Base-by-base conservation (phyloP, 2,888 invertebrate genomes). In the Euplexia lucipara region DNA sequence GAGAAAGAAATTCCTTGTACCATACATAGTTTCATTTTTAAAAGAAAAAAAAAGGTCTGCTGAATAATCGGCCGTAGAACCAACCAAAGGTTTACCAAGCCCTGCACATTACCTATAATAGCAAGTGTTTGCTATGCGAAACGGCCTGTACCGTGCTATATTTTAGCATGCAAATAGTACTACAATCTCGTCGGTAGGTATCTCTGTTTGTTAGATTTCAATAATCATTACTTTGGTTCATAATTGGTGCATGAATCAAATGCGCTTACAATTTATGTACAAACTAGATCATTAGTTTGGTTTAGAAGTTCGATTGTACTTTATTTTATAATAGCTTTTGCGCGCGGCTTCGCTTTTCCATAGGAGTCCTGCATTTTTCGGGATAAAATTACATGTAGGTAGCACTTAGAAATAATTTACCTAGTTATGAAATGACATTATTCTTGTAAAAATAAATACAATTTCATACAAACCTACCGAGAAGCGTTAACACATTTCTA, bases 131-230 rank as follows among this genome's bases (percentile, higher is more conserved):
- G 63, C 59, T 45, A 70, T 51, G 75, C 63, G 47, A 71, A 59
- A 67, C 51, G 41, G 37, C 18, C 44, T 20, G 47, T 1, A 32
- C 44, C 63, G 53, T 45, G 54, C 60, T 61, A 74, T 57, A 77
- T 73, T 58, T 69, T 69, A 70, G 42, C 56, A 71, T 64, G 71
- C 71, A 64, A 75, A 75, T 67, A 57, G 47, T 70, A 45, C 58
- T 51, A 44, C 59, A 48, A 75, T 70, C 47, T 52, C 20, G 12
- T 1, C 52, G n/a, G 45, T 56, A 60, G n/a, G 45, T 56, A 60
- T 60, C 18, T 53, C 30, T 14, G 37, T 63, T 57, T 52, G 47
- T 26, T 51, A 47, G 54, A 51, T 72, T 71, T 56, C 59, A 66
- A 71, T 66, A 54, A 71, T 71, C 58, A 59, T 71, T 52, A 72